phyloP scores from a whole-genome alignment of 2,797 vertebrate genomes.

The Cyprinella venusta region DNA sequence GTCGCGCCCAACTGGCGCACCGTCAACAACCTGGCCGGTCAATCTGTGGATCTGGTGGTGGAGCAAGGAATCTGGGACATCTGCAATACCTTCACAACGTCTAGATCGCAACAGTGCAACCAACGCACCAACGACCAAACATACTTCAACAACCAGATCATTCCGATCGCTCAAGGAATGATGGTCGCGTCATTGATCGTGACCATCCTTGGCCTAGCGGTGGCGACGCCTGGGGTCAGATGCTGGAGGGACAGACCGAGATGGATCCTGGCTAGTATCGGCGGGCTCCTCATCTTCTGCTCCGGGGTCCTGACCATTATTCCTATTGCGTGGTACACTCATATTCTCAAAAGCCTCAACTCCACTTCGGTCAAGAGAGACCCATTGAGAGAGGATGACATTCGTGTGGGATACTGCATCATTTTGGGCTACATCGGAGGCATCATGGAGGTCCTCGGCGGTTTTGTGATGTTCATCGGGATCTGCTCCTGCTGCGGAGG shows the following conservation, averaged over 20 bases:
- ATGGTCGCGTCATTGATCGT: constrained; percentile 83
- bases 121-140: constrained; percentile 57
- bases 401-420: constrained; percentile 83
- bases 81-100: constrained; percentile 71
- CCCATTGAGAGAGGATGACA: rapidly evolving
- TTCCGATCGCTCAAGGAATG: constrained; percentile 78
- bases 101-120: constrained; percentile 65
- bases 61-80: constrained; percentile 91
- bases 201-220: constrained; percentile 76
- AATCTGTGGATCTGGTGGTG: constrained; percentile 61
- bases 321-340: constrained; percentile 89
- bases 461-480: constrained; percentile 81
- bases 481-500: constrained; percentile 79
- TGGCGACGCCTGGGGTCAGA: constrained; percentile 86
- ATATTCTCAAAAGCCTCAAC: constrained; percentile 65
- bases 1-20: constrained; percentile 88
- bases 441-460: constrained; percentile 86
- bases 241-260: constrained; percentile 85
- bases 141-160: constrained; percentile 79
- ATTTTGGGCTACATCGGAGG: constrained; percentile 90
- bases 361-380: constrained; percentile 57
- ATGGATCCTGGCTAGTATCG: constrained; percentile 74
- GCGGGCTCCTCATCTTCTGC: constrained; percentile 82
- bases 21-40: constrained; percentile 62
- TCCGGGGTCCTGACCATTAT: constrained; percentile 85